A percentile compares a stretch with the other conserved stretches of the same genome.
Conservation (phyloP, 2,797 vertebrate genomes). For the Babyrousa celebensis region DNA sequence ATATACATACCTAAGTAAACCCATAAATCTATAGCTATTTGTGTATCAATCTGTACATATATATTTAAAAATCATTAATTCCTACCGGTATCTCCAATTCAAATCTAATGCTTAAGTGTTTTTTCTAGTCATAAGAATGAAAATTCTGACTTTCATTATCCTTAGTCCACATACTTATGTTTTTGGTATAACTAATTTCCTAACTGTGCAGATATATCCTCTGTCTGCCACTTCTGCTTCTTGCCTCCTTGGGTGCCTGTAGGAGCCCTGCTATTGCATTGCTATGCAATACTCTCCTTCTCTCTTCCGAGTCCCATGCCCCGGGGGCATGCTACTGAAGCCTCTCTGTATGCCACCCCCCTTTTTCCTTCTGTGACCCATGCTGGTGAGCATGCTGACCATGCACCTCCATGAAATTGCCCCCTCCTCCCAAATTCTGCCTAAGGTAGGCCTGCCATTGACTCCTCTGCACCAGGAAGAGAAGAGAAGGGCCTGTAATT, state of each 20-base stretch:
- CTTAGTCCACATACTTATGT: background rate
- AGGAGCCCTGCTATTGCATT: background rate
- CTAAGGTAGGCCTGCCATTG: background rate
- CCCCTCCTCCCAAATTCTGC: background rate
- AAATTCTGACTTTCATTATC: constrained; percentile 31
- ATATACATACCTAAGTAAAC: background rate
- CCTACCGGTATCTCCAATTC: background rate
- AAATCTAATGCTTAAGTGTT: background rate
- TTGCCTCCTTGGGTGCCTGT: background rate
- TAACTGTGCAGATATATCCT: background rate
- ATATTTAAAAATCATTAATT: constrained; percentile 6
- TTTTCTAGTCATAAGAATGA: background rate
- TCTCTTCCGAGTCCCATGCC: background rate
- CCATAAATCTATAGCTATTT: background rate
- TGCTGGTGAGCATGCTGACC: background rate
- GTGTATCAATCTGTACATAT: background rate
- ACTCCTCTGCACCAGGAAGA: background rate
- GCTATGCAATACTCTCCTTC: background rate
- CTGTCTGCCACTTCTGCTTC: background rate
- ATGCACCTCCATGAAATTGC: background rate
- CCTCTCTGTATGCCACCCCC: background rate
- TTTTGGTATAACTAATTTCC: background rate
- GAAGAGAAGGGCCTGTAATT: background rate
- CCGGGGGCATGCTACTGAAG: background rate
- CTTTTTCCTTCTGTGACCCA: background rate